phyloP scores from a whole-genome alignment of 2,797 vertebrate genomes.

The Zalophus californianus region DNA sequence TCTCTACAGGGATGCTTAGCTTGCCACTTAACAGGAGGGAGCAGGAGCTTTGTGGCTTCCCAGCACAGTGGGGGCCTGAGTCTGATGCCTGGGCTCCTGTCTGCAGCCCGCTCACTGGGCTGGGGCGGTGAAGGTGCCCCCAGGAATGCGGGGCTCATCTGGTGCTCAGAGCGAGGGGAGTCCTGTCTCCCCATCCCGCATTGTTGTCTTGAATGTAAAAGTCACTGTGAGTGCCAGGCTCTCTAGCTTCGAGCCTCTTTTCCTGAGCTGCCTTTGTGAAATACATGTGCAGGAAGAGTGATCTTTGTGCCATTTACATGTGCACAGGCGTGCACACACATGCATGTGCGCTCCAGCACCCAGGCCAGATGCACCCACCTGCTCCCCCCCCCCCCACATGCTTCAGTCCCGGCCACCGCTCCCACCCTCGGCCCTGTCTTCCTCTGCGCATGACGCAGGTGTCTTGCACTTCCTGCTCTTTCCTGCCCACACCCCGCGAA shows the following conservation, averaged over 20 bases:
- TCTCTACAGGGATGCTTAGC: not conserved
- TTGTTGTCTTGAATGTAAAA: not conserved
- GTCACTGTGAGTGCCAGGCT: not conserved
- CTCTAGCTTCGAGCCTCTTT: accelerated
- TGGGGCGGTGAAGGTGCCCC: too few species aligned
- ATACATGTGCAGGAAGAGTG: accelerated
- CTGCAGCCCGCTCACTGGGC: not conserved
- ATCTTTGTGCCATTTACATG: accelerated
- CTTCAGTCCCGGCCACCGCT: accelerated
- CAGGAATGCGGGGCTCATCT: accelerated
- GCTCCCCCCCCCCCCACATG: accelerated
- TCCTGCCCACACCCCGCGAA: accelerated
- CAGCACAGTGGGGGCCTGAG: not conserved
- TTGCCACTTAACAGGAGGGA: not conserved
- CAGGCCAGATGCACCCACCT: not conserved
- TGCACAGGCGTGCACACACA: accelerated
- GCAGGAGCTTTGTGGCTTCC: not conserved
- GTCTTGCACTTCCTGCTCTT: not conserved
- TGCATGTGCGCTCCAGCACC: accelerated
- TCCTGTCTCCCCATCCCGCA: accelerated
- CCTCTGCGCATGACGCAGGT: accelerated
- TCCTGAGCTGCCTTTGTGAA: not conserved
- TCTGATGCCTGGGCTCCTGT: too few species aligned
- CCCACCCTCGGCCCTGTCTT: not conserved
- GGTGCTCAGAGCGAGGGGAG: accelerated